phyloP scores from a whole-genome alignment of 2,797 vertebrate species.

The Stomatorhinus walkeri region DNA sequence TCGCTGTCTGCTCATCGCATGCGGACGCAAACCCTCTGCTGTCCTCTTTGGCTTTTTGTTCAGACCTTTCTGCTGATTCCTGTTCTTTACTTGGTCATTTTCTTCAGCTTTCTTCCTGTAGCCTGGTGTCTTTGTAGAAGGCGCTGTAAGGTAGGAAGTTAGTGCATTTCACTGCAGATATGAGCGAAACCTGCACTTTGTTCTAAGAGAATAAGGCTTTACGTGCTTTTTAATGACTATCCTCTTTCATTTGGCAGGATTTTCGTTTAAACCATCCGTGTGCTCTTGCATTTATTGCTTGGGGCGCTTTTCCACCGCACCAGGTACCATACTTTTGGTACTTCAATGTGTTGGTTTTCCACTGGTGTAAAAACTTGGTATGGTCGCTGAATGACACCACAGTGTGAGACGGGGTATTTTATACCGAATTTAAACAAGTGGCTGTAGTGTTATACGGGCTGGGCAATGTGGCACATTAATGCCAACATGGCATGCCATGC shows the following conservation, averaged over 20 bases:
- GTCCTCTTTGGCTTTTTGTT: background rate
- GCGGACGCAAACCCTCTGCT: background rate
- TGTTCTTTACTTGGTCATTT: background rate
- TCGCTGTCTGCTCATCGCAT: background rate
- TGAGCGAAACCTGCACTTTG: background rate
- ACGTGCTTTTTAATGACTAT: background rate
- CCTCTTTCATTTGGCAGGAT: background rate
- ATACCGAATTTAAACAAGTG: background rate
- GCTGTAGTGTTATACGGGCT: background rate
- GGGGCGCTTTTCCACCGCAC: background rate
- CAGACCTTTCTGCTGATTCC: background rate
- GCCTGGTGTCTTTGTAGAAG: background rate
- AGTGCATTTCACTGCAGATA: background rate
- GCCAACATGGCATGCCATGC: background rate
- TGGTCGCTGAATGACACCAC: background rate
- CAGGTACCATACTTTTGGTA: background rate
- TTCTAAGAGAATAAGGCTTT: background rate
- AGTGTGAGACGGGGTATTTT: background rate
- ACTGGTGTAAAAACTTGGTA: background rate
- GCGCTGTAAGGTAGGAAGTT: background rate
- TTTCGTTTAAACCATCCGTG: background rate
- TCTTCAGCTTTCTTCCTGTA: background rate
- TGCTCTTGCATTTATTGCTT: background rate
- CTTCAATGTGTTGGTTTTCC: background rate
- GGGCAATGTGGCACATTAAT: background rate